Evolutionary conservation across 92 coral and sea anemone genomes (phyloP).

Genomic region (Epizoanthus stellaris): DNA sequence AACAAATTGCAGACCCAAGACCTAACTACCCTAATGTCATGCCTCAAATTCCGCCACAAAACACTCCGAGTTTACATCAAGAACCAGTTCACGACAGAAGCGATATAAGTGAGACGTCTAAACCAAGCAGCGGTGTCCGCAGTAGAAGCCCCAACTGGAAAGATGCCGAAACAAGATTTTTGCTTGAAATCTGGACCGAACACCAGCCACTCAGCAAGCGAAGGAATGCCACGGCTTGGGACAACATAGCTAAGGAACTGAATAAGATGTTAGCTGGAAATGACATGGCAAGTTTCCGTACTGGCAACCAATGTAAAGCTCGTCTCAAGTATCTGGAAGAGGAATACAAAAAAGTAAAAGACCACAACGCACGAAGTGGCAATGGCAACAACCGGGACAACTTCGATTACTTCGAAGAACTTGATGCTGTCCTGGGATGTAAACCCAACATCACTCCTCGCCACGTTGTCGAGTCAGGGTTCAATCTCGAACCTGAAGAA

Average conservation of each 20-base stretch:
- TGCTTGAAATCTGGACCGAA: conserved; percentile 20
- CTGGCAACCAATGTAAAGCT: conserved; percentile 65
- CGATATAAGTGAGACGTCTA: conserved; percentile 9
- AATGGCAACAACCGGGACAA: conserved; percentile 56
- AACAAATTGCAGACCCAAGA: conserved; percentile 15
- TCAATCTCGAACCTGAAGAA: conserved; percentile 32
- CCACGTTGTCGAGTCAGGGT: conserved; percentile 31
- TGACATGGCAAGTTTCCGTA: conserved; percentile 58
- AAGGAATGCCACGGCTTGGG: conserved; percentile 62
- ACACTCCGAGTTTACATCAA: conserved; percentile 17
- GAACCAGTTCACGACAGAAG: conserved; percentile 6
- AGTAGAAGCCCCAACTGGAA: conserved; percentile 29
- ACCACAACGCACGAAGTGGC: conserved; percentile 54
- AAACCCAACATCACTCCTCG: conserved; percentile 33
- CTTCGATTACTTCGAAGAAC: conserved; percentile 62
- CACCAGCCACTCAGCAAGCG: too few species aligned
- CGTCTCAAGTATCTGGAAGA: conserved; percentile 63
- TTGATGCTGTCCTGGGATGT: too few species aligned
- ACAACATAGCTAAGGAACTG: conserved; percentile 58
- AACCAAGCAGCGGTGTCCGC: conserved; percentile 19
- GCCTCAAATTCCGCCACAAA: conserved; percentile 4
- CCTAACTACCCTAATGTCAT: not conserved
- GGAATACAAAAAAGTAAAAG: conserved; percentile 63
- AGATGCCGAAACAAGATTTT: conserved; percentile 17
- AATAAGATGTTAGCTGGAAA: conserved; percentile 49